These are phyloP conservation scores for Andrena minutula DNA, from an alignment of 2,888 invertebrate genomes.

Conservation along the genomic window DNA sequence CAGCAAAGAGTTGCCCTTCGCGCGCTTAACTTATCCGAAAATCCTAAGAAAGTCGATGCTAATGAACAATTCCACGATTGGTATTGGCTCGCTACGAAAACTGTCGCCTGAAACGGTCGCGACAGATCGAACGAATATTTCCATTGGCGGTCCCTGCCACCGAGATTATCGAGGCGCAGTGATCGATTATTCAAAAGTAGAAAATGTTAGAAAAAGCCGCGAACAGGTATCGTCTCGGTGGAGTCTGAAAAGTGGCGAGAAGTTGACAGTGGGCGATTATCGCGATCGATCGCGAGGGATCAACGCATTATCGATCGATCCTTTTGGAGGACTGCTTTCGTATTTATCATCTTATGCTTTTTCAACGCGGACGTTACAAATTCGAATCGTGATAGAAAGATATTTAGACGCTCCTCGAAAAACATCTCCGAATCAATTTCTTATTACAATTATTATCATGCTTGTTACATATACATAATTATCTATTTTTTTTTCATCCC, in stretches of 20 bases:
- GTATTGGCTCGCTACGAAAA: slow-evolving; percentile 3
- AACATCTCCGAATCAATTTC: slow-evolving; percentile 18
- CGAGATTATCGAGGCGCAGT: slow-evolving; percentile 40
- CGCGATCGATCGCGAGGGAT: not conserved
- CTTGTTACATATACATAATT: not conserved
- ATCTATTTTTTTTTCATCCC: not conserved
- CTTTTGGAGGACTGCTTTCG: slow-evolving; percentile 17
- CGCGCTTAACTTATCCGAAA: not conserved
- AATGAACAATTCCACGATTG: slow-evolving; percentile 31
- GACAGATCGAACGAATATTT: slow-evolving; percentile 41
- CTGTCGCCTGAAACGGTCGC: slow-evolving; percentile 11
- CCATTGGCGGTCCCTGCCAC: slow-evolving; percentile 26
- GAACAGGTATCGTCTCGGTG: slow-evolving; percentile 26
- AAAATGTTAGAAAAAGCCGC: slow-evolving; percentile 65
- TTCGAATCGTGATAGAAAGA: not conserved
- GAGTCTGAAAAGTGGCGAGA: slow-evolving; percentile 13
- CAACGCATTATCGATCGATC: slow-evolving; percentile 12
- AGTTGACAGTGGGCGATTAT: slow-evolving; percentile 13
- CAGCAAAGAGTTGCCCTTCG: slow-evolving; percentile 48
- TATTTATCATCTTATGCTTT: not conserved
- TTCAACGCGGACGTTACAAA: slow-evolving; percentile 9
- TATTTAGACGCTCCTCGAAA: not conserved
- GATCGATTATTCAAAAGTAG: slow-evolving; percentile 49
- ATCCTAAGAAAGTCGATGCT: slow-evolving; percentile 12
- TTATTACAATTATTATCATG: not conserved